Evolutionary conservation across 2,797 vertebrate genomes (phyloP), one percentile per base, ranked within the genome.

Genomic region (Harpagifer antarcticus): DNA sequence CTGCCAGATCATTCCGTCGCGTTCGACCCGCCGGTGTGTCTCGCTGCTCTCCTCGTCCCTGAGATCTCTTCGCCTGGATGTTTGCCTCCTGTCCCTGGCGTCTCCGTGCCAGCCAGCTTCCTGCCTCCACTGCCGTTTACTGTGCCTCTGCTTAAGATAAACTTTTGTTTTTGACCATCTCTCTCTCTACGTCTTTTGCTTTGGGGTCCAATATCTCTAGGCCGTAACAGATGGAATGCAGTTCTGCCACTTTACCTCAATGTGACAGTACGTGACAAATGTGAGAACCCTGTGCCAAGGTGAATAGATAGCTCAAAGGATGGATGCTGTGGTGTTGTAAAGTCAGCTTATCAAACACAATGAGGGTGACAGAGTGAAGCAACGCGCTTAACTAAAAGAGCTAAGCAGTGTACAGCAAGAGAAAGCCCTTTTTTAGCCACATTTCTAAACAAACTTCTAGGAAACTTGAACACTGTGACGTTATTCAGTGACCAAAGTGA

Each of bases 141-240:
- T 27, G 27, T 27, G 27, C 27, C 27, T 27, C 27, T 4, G 27
- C 27, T 27, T 27, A 27, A 27, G 3, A 27, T 27, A 27, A 4
- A 27, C 27, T 27, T 27, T 27, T 4, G 27, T 27, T 4, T 23
- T 27, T 27, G 27, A 27, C 27, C 27, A 5, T 27, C 27, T 27
- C 27, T 27, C 27, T 27, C 27, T 27, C 27, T 27, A 4, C 27
- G 27, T 27, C 27, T 27, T 27, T 27, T 27, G 27, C 27, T 27
- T 27, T 27, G 27, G 27, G 27, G 27, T 27, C 27, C 27, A 27
- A 27, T 27, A 27, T 27, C 27, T 27, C 27, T 27, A 27, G 27
- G 27, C 4, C 4, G 4, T 27, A 27, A 27, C 27, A 27, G 27
- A 4, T 27, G 91, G 93, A 94, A 95, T 94, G 92, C 68, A 48